A percentile compares a stretch with the other conserved stretches of the same genome.
phyloP scores from a whole-genome alignment of 2,888 invertebrate species.

The Lasioglossum oenotherae region DNA sequence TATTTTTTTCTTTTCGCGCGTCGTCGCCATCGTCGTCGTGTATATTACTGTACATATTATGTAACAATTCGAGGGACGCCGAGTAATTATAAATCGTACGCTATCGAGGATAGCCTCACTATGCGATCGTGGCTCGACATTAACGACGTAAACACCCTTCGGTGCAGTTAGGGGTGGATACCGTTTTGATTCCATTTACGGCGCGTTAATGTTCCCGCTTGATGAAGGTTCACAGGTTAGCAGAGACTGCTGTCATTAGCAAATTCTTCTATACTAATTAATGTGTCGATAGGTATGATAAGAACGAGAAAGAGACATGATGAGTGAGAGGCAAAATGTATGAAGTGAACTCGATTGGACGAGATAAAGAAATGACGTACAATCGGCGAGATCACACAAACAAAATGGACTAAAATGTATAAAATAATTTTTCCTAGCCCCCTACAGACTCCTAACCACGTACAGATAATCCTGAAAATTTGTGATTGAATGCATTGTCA shows the following conservation, averaged over 20 bases:
- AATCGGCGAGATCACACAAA: no score
- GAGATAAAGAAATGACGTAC: no score
- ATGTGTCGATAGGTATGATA: no score
- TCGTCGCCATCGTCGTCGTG: neutral
- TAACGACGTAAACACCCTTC: constrained; percentile 60
- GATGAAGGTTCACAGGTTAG: constrained; percentile 26
- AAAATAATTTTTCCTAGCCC: no score
- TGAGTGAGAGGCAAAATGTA: no score
- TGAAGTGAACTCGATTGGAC: no score
- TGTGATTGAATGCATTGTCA: no score
- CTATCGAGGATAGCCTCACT: constrained; percentile 45
- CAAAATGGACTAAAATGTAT: no score
- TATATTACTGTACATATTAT: constrained; percentile 8
- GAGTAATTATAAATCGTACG: constrained; percentile 57
- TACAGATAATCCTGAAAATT: no score
- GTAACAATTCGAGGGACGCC: constrained; percentile 31
- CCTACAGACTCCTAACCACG: no score
- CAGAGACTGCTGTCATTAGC: neutral
- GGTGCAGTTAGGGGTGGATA: constrained; percentile 44
- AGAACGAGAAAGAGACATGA: no score
- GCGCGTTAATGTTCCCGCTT: constrained; percentile 31
- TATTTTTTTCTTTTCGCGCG: neutral
- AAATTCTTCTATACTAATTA: neutral
- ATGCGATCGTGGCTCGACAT: constrained; percentile 45
- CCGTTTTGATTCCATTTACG: constrained; percentile 60